These are phyloP conservation scores for Uromys caudimaculatus DNA, from an alignment of 2,797 vertebrate species.

Conservation along the genomic window DNA sequence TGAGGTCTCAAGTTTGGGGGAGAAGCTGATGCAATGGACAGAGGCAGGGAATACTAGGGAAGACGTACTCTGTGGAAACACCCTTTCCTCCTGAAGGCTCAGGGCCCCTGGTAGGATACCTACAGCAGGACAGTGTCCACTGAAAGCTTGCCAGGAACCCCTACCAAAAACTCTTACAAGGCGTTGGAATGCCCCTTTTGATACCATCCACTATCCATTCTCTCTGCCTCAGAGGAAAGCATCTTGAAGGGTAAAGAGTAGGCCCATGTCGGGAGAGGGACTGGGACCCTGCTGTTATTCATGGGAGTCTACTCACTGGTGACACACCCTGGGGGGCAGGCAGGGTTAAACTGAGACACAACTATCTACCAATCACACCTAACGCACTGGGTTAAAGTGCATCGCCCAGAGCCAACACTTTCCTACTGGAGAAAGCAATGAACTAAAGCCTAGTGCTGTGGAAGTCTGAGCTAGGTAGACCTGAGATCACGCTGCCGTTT, in stretches of 20 bases:
- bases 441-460: slow-evolving; percentile 52
- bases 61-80: background rate
- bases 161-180: background rate
- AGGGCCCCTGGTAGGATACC: no score
- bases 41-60: background rate
- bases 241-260: background rate
- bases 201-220: background rate
- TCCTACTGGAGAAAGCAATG: slow-evolving; percentile 21
- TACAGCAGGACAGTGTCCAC: background rate
- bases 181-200: background rate
- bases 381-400: slow-evolving; percentile 37
- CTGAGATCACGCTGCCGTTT: slow-evolving; percentile 28
- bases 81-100: background rate
- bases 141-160: background rate
- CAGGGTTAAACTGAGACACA: background rate
- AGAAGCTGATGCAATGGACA: background rate
- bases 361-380: background rate
- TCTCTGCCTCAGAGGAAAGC: background rate
- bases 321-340: background rate
- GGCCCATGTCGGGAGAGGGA: rapidly evolving
- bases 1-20: background rate
- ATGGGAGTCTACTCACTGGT: background rate
- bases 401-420: slow-evolving; percentile 40
- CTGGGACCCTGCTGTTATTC: background rate
- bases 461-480: slow-evolving; percentile 42